phyloP scores from a whole-genome alignment of 2,888 invertebrate genomes.

The Matsumyia berberina region DNA sequence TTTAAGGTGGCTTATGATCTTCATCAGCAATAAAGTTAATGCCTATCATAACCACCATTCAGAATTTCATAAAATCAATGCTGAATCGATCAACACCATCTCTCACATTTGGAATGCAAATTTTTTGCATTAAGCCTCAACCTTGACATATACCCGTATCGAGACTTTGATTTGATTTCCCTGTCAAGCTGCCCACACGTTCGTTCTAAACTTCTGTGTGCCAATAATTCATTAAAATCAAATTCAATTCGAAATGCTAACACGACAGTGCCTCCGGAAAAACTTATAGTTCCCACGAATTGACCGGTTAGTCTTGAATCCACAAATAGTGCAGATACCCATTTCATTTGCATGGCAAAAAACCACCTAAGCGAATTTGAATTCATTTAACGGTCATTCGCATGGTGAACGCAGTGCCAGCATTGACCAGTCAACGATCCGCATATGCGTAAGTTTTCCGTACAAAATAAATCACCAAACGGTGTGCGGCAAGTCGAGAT shows the following conservation, averaged over 20 bases:
- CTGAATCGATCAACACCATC: no score
- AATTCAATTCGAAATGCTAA: background rate
- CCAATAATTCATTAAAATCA: background rate
- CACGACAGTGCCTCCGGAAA: conserved; percentile 1
- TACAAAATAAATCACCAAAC: background rate
- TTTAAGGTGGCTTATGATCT: no score
- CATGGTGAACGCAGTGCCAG: background rate
- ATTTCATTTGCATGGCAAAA: conserved; percentile 34
- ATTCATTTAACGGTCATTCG: conserved; percentile 52
- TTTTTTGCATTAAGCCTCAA: no score
- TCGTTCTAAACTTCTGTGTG: background rate
- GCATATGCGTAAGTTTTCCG: conserved; percentile 53
- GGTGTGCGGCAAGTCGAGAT: background rate
- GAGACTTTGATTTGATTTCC: no score
- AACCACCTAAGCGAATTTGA: conserved; percentile 25
- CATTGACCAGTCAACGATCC: conserved; percentile 18
- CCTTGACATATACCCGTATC: no score
- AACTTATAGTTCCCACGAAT: conserved; percentile 28
- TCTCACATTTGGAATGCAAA: no score
- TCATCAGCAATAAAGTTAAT: no score
- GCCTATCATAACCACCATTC: no score
- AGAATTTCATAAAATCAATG: no score
- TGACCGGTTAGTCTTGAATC: conserved; percentile 43
- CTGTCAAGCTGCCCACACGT: no score
- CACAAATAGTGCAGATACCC: background rate